Conservation (phyloP, 2,888 invertebrate genomes). For the Orchestes rusci region DNA sequence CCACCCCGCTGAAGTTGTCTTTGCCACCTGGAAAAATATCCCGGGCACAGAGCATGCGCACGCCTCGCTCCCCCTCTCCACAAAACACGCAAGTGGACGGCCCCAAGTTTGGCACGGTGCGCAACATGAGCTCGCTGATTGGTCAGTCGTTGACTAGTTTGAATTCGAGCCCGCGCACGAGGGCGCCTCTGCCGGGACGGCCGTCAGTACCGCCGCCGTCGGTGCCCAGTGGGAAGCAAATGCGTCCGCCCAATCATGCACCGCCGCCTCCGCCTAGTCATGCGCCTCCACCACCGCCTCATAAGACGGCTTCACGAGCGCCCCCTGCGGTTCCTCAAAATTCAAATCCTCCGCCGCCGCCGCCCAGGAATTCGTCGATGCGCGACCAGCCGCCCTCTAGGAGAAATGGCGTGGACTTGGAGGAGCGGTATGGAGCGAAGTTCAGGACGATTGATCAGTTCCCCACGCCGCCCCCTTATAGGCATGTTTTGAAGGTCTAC, state of each 20-base stretch:
- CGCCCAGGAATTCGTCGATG: slow-evolving; percentile 58
- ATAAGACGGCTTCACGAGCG: slow-evolving; percentile 34
- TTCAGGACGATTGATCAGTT: slow-evolving; percentile 58
- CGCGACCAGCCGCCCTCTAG: slow-evolving; percentile 36
- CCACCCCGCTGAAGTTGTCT: slow-evolving; percentile 42
- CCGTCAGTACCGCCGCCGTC: slow-evolving; percentile 39
- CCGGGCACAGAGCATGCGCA: slow-evolving; percentile 78
- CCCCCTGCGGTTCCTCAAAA: slow-evolving; percentile 35
- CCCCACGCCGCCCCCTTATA: slow-evolving; percentile 64
- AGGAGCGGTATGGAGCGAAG: slow-evolving; percentile 57
- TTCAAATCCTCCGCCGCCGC: slow-evolving; percentile 46
- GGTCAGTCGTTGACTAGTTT: slow-evolving; percentile 46
- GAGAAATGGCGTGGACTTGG: slow-evolving; percentile 50
- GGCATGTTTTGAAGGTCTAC: slow-evolving; percentile 60
- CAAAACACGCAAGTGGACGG: slow-evolving; percentile 36
- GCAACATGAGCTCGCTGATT: slow-evolving; percentile 44
- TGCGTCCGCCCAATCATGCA: slow-evolving; percentile 40
- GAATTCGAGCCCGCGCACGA: slow-evolving; percentile 27
- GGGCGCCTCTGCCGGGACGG: slow-evolving; percentile 33
- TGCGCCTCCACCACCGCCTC: slow-evolving; percentile 37
- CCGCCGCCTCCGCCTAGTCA: slow-evolving; percentile 32
- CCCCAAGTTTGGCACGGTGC: slow-evolving; percentile 41
- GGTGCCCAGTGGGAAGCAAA: slow-evolving; percentile 40
- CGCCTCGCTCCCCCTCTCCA: slow-evolving; percentile 62
- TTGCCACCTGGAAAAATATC: slow-evolving; percentile 49